Base-by-base conservation (phyloP, 2,888 invertebrate genomes). In the Folsomia manolachei region DNA sequence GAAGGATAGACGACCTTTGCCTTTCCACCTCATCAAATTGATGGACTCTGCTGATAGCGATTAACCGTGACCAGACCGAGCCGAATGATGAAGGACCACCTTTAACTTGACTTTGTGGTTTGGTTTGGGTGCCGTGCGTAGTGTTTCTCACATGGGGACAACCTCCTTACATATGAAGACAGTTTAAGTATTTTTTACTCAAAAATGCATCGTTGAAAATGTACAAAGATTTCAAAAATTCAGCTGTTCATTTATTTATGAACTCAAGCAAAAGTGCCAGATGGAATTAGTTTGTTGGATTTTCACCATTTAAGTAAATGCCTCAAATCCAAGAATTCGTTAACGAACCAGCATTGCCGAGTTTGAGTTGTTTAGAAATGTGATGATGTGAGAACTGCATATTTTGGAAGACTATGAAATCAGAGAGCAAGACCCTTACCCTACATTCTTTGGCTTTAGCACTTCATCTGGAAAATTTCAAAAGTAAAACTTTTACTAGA, bases 21-120 rank as follows among this genome's bases (percentile, higher is more conserved):
- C 27, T 63, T 63, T 63, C 63, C 63, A 63, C 9, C n/a, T 63
- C 27, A 63, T 63, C 27, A 63, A 63, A 27, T 63, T 7, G 56
- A 56, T 56, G 56, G 56, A 56, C 56, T n/a, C 56, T 7, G 56
- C 11, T 56, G 56, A 56, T n/a, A n/a, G n/a, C 21, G n/a, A 56
- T 56, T 56, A 4, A 14, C 56, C 56, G 56, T 56, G 56, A 56
- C n/a, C n/a, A n/a, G n/a, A n/a, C 56, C 39, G 39, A 14, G 14
- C 39, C 39, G 39, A 39, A 39, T 39, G 7, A 14, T 9, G 39
- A 14, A 9, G 39, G 39, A 39, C 39, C 39, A 39, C 39, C 39
- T 39, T 39, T 39, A 39, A 39, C 39, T 39, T 14, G 14, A 39
- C 39, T 39, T 39, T 39, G 39, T 39, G 39, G 39, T 4, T 39